Evolutionary conservation across 2,113 vertebrate species (phyloP).

Genomic region (Xiphophorus maculatus): DNA sequence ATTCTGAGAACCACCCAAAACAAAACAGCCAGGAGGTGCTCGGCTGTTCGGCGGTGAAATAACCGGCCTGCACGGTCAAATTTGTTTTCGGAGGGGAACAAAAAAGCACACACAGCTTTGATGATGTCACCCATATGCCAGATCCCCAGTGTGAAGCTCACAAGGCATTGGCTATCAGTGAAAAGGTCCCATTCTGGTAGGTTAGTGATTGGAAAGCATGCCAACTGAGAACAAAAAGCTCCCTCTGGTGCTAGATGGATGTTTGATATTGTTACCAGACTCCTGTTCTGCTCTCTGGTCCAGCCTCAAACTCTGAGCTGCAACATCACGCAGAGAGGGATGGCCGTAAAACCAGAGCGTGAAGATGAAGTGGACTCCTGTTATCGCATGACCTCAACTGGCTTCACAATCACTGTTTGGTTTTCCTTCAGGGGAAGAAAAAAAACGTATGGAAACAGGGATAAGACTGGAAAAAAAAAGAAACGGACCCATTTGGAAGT

Average conservation of each 20-base stretch:
- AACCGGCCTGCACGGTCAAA: constrained; percentile 27
- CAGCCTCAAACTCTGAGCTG: constrained; percentile 33
- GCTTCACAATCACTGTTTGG: constrained; percentile 54
- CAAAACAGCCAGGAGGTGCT: constrained; percentile 56
- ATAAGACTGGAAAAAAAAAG: constrained; percentile 38
- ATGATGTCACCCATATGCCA: constrained; percentile 59
- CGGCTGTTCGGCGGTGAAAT: constrained; percentile 26
- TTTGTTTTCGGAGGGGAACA: constrained; percentile 58
- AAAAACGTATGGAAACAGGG: constrained; percentile 37
- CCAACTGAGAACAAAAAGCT: constrained; percentile 52
- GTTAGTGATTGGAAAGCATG: constrained; percentile 38
- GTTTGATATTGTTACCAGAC: constrained; percentile 72
- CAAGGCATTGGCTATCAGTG: constrained; percentile 42
- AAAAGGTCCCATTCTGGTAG: constrained; percentile 55
- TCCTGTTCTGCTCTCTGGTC: constrained; percentile 46
- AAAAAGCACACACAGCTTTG: constrained; percentile 53
- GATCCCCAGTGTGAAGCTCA: constrained; percentile 45
- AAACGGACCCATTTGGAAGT: constrained; percentile 70
- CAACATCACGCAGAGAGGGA: constrained; percentile 28
- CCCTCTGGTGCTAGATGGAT: constrained; percentile 36
- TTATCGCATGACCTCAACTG: constrained; percentile 68
- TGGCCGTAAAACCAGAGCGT: constrained; percentile 39
- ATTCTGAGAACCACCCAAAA: constrained; percentile 57
- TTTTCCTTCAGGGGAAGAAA: constrained; percentile 34
- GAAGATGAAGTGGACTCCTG: constrained; percentile 53